Conservation (phyloP, 1,140 invertebrate species). For the Drosophila pallidifrons region DNA sequence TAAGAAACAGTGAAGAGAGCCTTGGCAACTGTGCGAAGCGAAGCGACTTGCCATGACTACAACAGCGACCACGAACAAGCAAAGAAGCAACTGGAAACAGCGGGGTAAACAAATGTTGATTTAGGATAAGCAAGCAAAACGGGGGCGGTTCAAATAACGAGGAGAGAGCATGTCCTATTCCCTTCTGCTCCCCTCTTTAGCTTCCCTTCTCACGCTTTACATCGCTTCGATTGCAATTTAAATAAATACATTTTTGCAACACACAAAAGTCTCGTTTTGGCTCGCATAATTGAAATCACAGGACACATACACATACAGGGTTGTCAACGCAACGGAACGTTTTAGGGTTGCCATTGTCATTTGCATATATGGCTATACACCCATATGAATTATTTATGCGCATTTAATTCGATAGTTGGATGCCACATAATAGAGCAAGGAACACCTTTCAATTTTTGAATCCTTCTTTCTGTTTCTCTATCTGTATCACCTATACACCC, state of each 20-base stretch:
- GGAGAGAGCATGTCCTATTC: slow-evolving; percentile 2
- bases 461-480: too few species aligned
- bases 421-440: slow-evolving; percentile 51
- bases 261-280: slow-evolving; percentile 24
- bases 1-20: slow-evolving; percentile 50
- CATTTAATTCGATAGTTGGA: slow-evolving; percentile 79
- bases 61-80: slow-evolving; percentile 1
- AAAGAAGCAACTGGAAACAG: not conserved
- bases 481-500: too few species aligned
- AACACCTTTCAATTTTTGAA: slow-evolving; percentile 26
- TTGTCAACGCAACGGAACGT: slow-evolving; percentile 49
- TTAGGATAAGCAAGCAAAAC: slow-evolving; percentile 71
- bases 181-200: not conserved
- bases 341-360: slow-evolving; percentile 54
- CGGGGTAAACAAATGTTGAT: slow-evolving; percentile 67
- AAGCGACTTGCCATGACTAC: slow-evolving; percentile 38
- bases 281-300: slow-evolving; percentile 69
- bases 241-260: slow-evolving; percentile 63
- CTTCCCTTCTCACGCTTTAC: slow-evolving; percentile 2
- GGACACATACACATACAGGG: slow-evolving; percentile 46
- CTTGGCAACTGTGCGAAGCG: slow-evolving; percentile 18
- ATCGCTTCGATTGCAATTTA: slow-evolving; percentile 72
- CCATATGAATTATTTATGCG: slow-evolving; percentile 74
- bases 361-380: slow-evolving; percentile 47
- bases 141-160: slow-evolving; percentile 40